These are phyloP conservation scores for Eulemur rufifrons DNA, from an alignment of 2,113 vertebrate genomes.

Conservation along the genomic window DNA sequence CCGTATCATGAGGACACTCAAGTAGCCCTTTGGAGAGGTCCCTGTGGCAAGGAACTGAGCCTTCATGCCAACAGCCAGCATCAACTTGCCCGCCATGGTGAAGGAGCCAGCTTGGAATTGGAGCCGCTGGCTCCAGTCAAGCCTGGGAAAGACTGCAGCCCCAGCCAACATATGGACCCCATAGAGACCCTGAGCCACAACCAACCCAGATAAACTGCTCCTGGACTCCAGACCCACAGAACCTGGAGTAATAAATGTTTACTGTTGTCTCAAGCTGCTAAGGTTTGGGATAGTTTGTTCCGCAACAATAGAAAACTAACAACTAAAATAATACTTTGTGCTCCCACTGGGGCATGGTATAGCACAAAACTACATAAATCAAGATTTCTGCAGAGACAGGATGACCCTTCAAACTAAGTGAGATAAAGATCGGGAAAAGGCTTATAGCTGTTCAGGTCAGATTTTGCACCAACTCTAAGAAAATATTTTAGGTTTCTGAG, in stretches of 20 bases:
- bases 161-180: neutral
- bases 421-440: neutral
- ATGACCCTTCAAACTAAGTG: neutral
- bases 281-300: neutral
- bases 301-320: no score
- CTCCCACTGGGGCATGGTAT: no score
- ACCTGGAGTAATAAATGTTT: no score
- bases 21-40: neutral
- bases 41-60: neutral
- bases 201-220: neutral
- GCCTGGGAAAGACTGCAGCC: neutral
- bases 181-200: neutral
- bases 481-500: neutral
- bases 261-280: neutral
- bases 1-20: neutral
- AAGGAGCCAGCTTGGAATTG: neutral
- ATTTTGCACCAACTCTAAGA: neutral
- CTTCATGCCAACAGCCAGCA: neutral
- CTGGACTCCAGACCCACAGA: neutral
- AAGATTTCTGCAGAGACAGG: neutral
- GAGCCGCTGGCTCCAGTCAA: no score
- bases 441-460: neutral
- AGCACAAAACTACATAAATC: neutral
- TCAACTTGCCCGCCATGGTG: neutral
- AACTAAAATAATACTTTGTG: no score